phyloP scores from a whole-genome alignment of 2,797 vertebrate species.

The Spinibarbus caldwelli region DNA sequence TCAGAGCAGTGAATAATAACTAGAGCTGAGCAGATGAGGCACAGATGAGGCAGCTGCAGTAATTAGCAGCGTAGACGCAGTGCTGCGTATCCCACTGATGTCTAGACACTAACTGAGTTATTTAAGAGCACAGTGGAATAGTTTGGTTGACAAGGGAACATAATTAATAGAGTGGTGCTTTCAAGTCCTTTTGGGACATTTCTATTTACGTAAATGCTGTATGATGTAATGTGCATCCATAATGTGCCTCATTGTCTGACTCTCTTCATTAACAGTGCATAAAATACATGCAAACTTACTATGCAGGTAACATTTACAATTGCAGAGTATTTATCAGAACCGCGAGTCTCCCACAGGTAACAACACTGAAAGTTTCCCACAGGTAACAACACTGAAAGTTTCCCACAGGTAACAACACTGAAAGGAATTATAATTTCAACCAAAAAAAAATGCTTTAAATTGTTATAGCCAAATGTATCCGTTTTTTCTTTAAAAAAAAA shows the following conservation, averaged over 20 bases:
- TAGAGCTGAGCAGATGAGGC: conserved; percentile 4
- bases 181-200: not conserved
- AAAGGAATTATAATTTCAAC: not conserved
- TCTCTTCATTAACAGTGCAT: not conserved
- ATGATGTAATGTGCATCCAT: not conserved
- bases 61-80: conserved; percentile 10
- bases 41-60: conserved; percentile 25
- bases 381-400: not conserved
- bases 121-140: conserved; percentile 11
- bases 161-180: not conserved
- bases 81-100: not conserved
- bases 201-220: not conserved
- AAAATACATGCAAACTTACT: too few relatives aligned
- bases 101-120: not conserved
- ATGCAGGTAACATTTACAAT: not conserved
- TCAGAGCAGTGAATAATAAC: not conserved
- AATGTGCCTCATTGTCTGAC: not conserved
- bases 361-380: not conserved
- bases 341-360: not conserved
- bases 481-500: too few relatives aligned
- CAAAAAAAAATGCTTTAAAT: too few relatives aligned
- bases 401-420: not conserved
- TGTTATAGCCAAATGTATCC: too few relatives aligned
- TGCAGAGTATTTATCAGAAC: not conserved
- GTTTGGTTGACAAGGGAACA: not conserved